Percentiles rank a stretch among this genome's conserved stretches.
Conservation (phyloP, 2,113 vertebrate genomes). For the Dipodomys stephensi region DNA sequence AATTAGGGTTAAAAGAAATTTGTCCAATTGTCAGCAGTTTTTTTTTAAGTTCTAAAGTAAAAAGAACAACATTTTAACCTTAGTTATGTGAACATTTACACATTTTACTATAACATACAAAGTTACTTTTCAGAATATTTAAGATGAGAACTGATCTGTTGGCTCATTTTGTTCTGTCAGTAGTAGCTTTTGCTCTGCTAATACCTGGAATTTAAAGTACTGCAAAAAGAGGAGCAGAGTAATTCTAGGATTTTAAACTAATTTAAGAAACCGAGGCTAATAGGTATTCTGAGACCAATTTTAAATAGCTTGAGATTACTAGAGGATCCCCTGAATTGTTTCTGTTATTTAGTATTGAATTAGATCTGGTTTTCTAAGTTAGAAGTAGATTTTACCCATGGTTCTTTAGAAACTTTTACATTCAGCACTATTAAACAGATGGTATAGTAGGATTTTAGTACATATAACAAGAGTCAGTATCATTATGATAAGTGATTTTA, state of each 20-base stretch:
- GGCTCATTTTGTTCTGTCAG: neutral
- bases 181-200: slow-evolving; percentile 6
- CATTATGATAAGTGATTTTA: neutral
- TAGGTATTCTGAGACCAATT: neutral
- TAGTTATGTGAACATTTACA: slow-evolving; percentile 26
- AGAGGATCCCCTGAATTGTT: slow-evolving; percentile 17
- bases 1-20: neutral
- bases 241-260: slow-evolving; percentile 55
- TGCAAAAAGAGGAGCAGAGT: neutral
- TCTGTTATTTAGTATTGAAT: slow-evolving; percentile 45
- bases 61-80: slow-evolving; percentile 18
- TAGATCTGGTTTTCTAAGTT: slow-evolving; percentile 35
- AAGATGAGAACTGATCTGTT: neutral
- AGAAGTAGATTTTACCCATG: slow-evolving; percentile 1
- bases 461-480: neutral
- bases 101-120: neutral
- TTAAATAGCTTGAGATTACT: slow-evolving; percentile 37
- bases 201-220: slow-evolving; percentile 27
- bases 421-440: slow-evolving; percentile 39
- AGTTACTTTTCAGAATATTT: slow-evolving; percentile 37
- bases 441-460: neutral
- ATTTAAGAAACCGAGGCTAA: neutral
- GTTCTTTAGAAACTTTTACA: neutral
- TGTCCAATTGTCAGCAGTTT: neutral
- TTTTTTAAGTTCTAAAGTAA: slow-evolving; percentile 58